Evolutionary conservation across 2,888 invertebrate genomes (phyloP), one percentile per base, ranked within the genome.

Genomic region (Baccha elongata): DNA sequence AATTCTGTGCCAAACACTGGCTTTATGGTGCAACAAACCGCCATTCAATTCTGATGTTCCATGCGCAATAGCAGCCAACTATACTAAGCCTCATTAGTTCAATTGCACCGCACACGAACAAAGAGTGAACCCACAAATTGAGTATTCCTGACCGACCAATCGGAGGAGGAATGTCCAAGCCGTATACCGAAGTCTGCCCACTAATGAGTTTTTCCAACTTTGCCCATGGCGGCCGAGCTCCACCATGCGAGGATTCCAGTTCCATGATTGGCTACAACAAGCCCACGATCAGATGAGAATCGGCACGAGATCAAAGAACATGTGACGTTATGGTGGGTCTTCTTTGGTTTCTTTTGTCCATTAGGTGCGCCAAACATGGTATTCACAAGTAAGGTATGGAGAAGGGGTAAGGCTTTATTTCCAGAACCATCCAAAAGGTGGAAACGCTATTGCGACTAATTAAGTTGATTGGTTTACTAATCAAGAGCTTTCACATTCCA

Each of bases 211-310:
- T 78, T 72, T 40, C 21, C 72, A 62, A 68, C 67, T 68, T 32
- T 37, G 78, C 78, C 72, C 50, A 78, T 78, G 83, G 78, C 78
- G 67, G 71, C 64, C 68, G 52, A 26, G 53, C 40, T 76, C 71
- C 60, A 65, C 23, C 69, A n/a, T n/a, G 44, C 48, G 64, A 64
- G 78, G 72, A 73, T 83, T 78, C 68, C 44, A 73, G 55, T 58
- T 58, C 64, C 72, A 83, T 73, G 83, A 83, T 83, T 83, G 83
- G 83, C 78, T 73, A 62, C 83, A 78, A 83, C 83, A 52, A 78
- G 78, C 78, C 72, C 78, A 83, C 83, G 72, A 83, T 83, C 72
- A 50, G 64, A 58, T 83, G 83, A 58, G 48, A 62, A 83, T 83
- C 83, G 83, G 83, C 68, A 17, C 68, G 50, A 83, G 78, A 83